Evolutionary conservation across 1,140 invertebrate genomes (phyloP).

Genomic region (Pseudomyrmex gracilis): DNA sequence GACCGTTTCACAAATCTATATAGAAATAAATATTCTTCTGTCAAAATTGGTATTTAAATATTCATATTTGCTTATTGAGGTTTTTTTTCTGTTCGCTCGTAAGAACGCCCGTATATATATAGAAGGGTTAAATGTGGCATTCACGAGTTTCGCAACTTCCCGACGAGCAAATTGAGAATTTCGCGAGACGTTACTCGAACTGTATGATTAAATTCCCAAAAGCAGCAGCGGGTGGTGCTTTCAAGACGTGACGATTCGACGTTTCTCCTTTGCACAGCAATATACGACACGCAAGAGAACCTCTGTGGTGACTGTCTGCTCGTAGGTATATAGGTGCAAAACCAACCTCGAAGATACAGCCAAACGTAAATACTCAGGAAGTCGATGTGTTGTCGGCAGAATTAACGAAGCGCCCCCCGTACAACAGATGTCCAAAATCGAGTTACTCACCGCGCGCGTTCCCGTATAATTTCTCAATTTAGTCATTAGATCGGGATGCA

Average conservation of each 20-base stretch:
- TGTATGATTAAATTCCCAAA: slow-evolving; percentile 77
- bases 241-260: slow-evolving; percentile 61
- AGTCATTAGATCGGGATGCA: slow-evolving; percentile 21
- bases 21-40: background rate
- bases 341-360: slow-evolving; percentile 69
- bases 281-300: slow-evolving; percentile 45
- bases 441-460: slow-evolving; percentile 41
- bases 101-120: background rate
- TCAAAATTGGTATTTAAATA: background rate
- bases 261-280: slow-evolving; percentile 35
- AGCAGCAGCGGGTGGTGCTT: slow-evolving; percentile 56
- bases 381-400: slow-evolving; percentile 65
- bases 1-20: slow-evolving; percentile 1
- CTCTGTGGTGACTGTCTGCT: slow-evolving; percentile 34
- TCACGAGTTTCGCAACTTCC: slow-evolving; percentile 14
- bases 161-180: slow-evolving; percentile 16
- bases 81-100: slow-evolving; percentile 18
- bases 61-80: slow-evolving; percentile 15
- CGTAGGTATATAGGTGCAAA: slow-evolving; percentile 69
- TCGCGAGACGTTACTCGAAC: slow-evolving; percentile 68
- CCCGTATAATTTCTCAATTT: slow-evolving; percentile 56
- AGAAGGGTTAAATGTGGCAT: slow-evolving; percentile 17
- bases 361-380: slow-evolving; percentile 70
- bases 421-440: slow-evolving; percentile 67
- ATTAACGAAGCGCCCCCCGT: slow-evolving; percentile 67